Conservation (phyloP, 2,113 vertebrate species). For the Crotalus horridus region DNA sequence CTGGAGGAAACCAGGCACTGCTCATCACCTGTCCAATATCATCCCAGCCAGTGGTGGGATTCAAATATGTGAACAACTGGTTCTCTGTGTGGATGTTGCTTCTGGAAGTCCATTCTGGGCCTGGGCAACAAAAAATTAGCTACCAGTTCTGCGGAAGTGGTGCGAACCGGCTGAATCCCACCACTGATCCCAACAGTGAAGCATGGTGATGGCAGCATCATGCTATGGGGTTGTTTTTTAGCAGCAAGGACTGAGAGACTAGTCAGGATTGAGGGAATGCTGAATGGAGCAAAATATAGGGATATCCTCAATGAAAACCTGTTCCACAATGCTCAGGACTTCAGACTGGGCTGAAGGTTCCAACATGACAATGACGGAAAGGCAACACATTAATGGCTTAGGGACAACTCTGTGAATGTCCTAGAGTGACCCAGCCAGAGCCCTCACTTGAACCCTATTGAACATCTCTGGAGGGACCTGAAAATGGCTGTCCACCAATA, state of each 20-base stretch:
- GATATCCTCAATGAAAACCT: background rate
- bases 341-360: background rate
- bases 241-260: background rate
- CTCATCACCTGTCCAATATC: no score
- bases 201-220: no score
- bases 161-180: no score
- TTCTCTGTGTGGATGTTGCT: no score
- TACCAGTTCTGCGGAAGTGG: no score
- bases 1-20: no score
- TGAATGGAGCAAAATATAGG: background rate
- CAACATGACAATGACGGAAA: background rate
- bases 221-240: background rate
- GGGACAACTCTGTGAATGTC: background rate
- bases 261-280: background rate
- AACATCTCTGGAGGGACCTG: background rate
- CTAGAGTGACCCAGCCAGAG: background rate
- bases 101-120: no score
- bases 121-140: no score
- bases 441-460: background rate
- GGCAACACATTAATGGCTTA: background rate
- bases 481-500: background rate
- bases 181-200: no score
- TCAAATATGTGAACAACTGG: no score
- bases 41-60: no score
- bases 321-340: background rate